Evolutionary conservation across 2,113 vertebrate genomes (phyloP).

Genomic region (Clarias batrachus): DNA sequence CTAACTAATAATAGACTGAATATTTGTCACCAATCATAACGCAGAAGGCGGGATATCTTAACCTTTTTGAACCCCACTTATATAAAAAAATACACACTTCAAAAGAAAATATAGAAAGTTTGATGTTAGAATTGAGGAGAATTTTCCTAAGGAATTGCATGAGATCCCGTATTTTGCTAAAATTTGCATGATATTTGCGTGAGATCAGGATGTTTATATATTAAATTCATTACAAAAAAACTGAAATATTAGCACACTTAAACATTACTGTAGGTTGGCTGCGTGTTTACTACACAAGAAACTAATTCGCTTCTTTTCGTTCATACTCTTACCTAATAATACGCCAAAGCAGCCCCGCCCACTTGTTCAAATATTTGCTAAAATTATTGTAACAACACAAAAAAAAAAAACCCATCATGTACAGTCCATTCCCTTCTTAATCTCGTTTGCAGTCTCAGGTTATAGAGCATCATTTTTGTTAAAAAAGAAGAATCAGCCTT

Average conservation of each 20-base stretch:
- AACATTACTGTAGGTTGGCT: not conserved
- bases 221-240: not conserved
- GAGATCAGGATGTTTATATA: not conserved
- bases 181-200: not conserved
- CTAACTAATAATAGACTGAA: no score
- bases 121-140: no score
- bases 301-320: not conserved
- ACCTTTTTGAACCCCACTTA: no score
- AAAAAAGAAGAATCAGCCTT: conserved; percentile 7
- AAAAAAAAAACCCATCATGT: not conserved
- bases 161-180: not conserved
- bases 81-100: no score
- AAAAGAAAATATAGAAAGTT: no score
- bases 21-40: no score
- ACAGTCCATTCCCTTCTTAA: not conserved
- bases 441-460: not conserved
- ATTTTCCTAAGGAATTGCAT: not conserved
- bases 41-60: no score
- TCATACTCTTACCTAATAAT: not conserved
- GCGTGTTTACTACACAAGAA: not conserved
- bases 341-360: not conserved
- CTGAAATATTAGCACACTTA: not conserved
- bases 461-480: not conserved
- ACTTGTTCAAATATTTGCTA: not conserved
- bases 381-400: not conserved